Base-by-base conservation (phyloP, 2,797 vertebrate genomes). In the Chloroceryle inda region DNA sequence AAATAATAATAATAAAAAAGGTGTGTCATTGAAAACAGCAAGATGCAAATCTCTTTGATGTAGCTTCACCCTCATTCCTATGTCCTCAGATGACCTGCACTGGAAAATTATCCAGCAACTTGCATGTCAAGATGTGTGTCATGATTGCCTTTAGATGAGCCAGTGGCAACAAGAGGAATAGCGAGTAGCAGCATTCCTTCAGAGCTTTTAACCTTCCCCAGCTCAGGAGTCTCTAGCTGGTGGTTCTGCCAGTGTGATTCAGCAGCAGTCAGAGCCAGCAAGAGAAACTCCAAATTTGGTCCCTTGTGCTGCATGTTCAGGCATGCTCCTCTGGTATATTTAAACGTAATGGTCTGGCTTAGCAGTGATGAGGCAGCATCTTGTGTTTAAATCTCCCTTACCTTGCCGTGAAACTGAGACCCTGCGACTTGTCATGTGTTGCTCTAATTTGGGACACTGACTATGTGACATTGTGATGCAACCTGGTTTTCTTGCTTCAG, bases 21-120 rank as follows among this genome's bases (percentile, higher is more conserved):
- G 86, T 79, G 89, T 94, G 76, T 96, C 92, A 96, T 92, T 94
- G 91, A 94, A 97, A 96, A 93, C 44, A 92, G 72, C 76, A 74
- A 95, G 90, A 93, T 55, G 87, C 80, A 75, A 85, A 96, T 87
- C 89, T 88, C 94, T 89, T 92, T 96, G 94, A 96, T 91, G 93
- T 89, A 95, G 92, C 72, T 94, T 95, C 86, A 95, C 63, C n/a
- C 85, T 94, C 58, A 3, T 67, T 62, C 76, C 67, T 92, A 61
- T 40, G 64, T 95, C 95, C 97, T 97, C 62, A 76, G 85, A 87
- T 96, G 94, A 96, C 95, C 96, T 87, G 58, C 62, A 86, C 82
- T 92, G 77, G 97, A 97, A 97, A 97, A 96, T 95, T 92, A 97
- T 96, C 89, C 92, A 93, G 83, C 87, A 92, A 96, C 92, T 95